Evolutionary conservation across 2,888 invertebrate genomes (phyloP).

Genomic region (Dryococelus australis): DNA sequence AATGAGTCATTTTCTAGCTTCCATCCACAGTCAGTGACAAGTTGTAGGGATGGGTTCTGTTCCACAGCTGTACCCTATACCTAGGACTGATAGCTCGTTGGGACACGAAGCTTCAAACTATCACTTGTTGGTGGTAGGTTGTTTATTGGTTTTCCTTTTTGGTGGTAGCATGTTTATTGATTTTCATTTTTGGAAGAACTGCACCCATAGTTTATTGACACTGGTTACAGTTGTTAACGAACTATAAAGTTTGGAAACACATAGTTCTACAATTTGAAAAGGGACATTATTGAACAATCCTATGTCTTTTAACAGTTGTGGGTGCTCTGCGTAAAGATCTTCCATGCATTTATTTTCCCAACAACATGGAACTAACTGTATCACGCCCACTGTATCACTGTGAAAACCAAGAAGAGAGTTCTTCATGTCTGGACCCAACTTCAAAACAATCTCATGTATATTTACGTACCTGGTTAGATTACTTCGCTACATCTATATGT

Average conservation of each 20-base stretch:
- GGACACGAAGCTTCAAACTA: no score
- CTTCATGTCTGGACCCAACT: no score
- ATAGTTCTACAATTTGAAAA: neutral
- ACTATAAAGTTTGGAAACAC: neutral
- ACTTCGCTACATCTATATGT: neutral
- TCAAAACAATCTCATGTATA: no score
- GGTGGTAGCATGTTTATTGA: no score
- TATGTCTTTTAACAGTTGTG: neutral
- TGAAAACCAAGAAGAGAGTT: no score
- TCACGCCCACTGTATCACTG: neutral
- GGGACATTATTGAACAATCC: neutral
- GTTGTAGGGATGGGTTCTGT: no score
- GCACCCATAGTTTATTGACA: neutral
- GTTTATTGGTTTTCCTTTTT: no score
- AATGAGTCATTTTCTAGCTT: neutral
- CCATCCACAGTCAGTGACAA: no score
- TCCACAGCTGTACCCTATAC: no score
- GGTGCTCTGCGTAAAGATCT: neutral
- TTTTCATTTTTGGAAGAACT: constrained; percentile 10
- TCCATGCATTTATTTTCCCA: neutral
- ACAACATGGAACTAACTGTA: neutral
- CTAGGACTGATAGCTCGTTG: no score
- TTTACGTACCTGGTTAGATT: no score
- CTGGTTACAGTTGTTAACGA: neutral
- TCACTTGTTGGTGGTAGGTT: no score